phyloP scores from a whole-genome alignment of 2,113 vertebrate genomes.

The Petroica traversi region DNA sequence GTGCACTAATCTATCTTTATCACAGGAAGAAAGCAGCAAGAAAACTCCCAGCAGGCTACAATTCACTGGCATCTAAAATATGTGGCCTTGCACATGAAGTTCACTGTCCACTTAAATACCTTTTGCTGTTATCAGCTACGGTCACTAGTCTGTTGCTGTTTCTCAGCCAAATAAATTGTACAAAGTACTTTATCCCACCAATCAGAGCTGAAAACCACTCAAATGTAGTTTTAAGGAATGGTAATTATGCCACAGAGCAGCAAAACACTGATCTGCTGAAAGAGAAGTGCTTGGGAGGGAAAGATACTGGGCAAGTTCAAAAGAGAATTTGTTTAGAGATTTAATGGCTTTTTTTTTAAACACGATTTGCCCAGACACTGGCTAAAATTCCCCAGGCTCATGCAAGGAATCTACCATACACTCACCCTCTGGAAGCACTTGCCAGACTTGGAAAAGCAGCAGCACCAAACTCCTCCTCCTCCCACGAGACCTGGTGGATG shows the following conservation, averaged over 20 bases:
- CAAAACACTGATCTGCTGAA: background rate
- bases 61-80: background rate
- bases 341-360: background rate
- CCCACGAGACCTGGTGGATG: rapidly evolving
- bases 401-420: background rate
- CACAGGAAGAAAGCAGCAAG: background rate
- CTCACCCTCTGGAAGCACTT: background rate
- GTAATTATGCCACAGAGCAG: background rate
- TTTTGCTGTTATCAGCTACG: background rate
- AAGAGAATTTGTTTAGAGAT: background rate
- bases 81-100: background rate
- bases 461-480: rapidly evolving
- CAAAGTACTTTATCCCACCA: background rate
- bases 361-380: background rate
- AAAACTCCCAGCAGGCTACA: background rate
- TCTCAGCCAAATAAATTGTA: background rate
- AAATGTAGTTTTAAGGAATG: background rate
- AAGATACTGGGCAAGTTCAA: background rate
- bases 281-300: background rate
- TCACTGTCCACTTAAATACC: background rate
- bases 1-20: background rate
- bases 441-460: background rate
- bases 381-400: background rate
- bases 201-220: background rate
- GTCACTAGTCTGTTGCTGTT: background rate